These are phyloP conservation scores for Osmerus eperlanus DNA, from an alignment of 2,113 vertebrate genomes.

Conservation along the genomic window DNA sequence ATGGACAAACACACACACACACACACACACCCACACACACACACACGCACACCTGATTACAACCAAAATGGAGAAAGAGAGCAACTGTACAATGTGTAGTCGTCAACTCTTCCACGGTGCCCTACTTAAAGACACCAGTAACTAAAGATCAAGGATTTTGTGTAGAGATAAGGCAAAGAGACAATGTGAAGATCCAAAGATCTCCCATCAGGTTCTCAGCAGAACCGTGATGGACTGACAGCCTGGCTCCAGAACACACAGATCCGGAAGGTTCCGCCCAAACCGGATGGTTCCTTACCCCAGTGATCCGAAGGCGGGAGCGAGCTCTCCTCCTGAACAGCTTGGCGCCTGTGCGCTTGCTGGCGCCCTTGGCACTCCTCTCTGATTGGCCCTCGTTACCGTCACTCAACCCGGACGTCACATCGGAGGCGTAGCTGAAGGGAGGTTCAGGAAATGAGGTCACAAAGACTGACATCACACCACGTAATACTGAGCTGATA, in stretches of 20 bases:
- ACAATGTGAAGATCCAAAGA: too few species aligned
- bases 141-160: too few species aligned
- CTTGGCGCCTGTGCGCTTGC: conserved; percentile 65
- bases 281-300: conserved; percentile 64
- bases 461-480: background rate
- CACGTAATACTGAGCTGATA: background rate
- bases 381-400: conserved; percentile 81
- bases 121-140: background rate
- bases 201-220: too few species aligned
- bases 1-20: too few species aligned
- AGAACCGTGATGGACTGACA: too few species aligned
- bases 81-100: background rate
- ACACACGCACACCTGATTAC: background rate
- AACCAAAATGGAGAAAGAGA: background rate
- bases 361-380: conserved; percentile 43
- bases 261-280: background rate
- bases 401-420: conserved; percentile 85
- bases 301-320: conserved; percentile 85
- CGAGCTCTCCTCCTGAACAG: conserved; percentile 77
- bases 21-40: background rate
- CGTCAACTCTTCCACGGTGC: background rate
- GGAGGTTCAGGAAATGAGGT: background rate
- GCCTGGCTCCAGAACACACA: too few species aligned
- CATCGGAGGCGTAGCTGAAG: conserved; percentile 82
- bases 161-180: too few species aligned